Evolutionary conservation across 1,140 invertebrate genomes (phyloP).

Genomic region (Zaprionus lachaisei): DNA sequence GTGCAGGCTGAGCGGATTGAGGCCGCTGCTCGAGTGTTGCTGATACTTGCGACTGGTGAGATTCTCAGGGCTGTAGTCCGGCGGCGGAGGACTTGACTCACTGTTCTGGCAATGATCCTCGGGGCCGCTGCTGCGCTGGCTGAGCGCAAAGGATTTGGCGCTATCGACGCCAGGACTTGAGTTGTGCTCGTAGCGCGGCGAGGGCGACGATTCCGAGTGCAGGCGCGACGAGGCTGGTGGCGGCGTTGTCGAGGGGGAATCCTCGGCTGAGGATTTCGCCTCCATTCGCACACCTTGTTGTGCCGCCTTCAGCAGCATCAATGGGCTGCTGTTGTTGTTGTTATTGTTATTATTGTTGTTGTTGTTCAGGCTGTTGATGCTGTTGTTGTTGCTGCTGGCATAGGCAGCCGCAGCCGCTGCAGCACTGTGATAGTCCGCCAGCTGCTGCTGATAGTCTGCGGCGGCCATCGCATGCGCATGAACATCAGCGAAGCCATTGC

Average conservation of each 20-base stretch:
- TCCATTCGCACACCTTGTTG: constrained; percentile 41
- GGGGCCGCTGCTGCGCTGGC: constrained; percentile 78
- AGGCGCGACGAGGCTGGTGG: constrained; percentile 70
- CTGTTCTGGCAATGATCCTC: constrained; percentile 82
- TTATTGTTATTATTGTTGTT: constrained; percentile 69
- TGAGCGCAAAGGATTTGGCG: constrained; percentile 80
- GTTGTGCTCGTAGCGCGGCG: constrained; percentile 81
- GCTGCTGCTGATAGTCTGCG: constrained; percentile 76
- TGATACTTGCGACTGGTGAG: constrained; percentile 78
- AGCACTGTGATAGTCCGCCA: constrained; percentile 79
- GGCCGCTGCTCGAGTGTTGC: constrained; percentile 46
- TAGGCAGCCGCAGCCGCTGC: constrained; percentile 77
- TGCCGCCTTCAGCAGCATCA: constrained; percentile 76
- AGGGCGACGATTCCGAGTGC: constrained; percentile 80
- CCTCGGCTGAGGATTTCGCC: constrained; percentile 64
- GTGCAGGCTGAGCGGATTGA: constrained; percentile 64
- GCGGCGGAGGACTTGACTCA: constrained; percentile 78
- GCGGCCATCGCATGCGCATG: constrained; percentile 74
- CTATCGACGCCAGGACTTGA: constrained; percentile 83
- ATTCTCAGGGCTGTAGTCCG: constrained; percentile 83
- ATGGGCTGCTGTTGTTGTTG: constrained; percentile 66
- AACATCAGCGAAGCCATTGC: constrained; percentile 69
- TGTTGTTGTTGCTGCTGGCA: constrained; percentile 70
- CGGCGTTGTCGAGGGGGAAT: constrained; percentile 75
- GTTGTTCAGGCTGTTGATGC: constrained; percentile 54